Conservation (phyloP, 2,113 vertebrate species). For the Cromileptes altivelis region DNA sequence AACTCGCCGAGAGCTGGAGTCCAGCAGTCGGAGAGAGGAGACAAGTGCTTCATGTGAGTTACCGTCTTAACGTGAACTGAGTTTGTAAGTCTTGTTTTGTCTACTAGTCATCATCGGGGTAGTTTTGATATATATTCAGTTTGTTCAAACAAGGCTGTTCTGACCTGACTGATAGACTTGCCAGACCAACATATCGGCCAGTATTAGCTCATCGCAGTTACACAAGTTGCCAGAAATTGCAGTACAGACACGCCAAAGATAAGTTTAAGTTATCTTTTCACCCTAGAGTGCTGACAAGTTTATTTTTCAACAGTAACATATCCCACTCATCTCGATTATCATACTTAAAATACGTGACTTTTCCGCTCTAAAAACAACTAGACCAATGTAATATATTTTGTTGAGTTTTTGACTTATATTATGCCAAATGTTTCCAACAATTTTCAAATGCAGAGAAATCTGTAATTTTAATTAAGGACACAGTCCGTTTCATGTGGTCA, state of each 20-base stretch:
- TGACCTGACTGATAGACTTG: background rate
- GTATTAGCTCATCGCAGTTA: background rate
- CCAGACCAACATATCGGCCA: background rate
- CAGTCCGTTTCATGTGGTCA: too few species aligned
- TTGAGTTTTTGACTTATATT: too few species aligned
- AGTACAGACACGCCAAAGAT: background rate
- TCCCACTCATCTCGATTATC: background rate
- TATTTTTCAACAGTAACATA: background rate
- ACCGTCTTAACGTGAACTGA: background rate
- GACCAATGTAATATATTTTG: too few species aligned
- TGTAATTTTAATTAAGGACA: too few species aligned
- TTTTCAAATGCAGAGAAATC: too few species aligned
- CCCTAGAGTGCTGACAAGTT: background rate
- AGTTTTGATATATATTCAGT: background rate
- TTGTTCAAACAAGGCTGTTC: background rate
- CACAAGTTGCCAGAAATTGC: background rate
- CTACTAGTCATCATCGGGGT: background rate
- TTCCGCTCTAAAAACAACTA: too few species aligned
- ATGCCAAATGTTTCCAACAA: too few species aligned
- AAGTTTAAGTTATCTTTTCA: background rate
- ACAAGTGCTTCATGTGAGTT: constrained; percentile 87
- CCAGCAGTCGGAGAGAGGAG: constrained; percentile 69
- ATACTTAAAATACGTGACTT: too few species aligned
- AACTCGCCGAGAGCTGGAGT: constrained; percentile 34
- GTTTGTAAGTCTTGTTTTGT: constrained; percentile 4